Base-by-base conservation (phyloP, 2,113 vertebrate genomes). In the Speoplatyrhinus poulsoni region DNA sequence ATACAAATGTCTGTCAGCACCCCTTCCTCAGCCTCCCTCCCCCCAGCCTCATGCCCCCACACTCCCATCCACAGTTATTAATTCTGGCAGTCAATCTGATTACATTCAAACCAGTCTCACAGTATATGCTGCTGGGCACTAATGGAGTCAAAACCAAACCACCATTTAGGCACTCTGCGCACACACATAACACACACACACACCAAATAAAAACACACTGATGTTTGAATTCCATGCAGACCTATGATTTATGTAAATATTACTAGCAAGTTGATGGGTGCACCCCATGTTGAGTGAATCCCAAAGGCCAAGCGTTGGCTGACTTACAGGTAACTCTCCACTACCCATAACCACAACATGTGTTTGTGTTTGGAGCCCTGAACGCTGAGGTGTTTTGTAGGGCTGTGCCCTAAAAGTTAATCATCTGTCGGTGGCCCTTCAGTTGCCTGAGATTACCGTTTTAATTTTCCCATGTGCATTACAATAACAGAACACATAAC, bases 41-140 rank as follows among this genome's bases (percentile, higher is more conserved):
- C 26, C 26, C 26, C 26, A 26, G 26, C 26, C 2, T 26, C 26
- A 26, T 26, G 26, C 26, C 26, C 36, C 36, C 36, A 41, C 26
- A 41, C 36, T 57, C 74, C 72, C 73, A 73, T 79, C 82, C 74
- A 81, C 81, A 82, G 80, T 69, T 84, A 88, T 90, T 91, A 90
- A 88, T 90, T 78, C 65, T 84, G 85, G 78, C 81, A 84, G 70
- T 75, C 75, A 81, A 88, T 88, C 81, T 85, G 86, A 90, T 91
- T 84, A 90, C 84, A 82, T 60, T 83, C 58, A 81, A 79, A 71
- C 64, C 73, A 72, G 67, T 82, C 63, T 55, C 71, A 47, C 8
- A 41, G 65, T 46, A 58, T 69, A 65, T 60, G 63, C 66, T 70
- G 68, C 65, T 72, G 75, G 75, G 68, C 16, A 61, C 19, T 15